Percentiles rank a stretch among this genome's conserved stretches.
Evolutionary conservation across 2,113 vertebrate genomes (phyloP).

Genomic region (Mustelus asterias): DNA sequence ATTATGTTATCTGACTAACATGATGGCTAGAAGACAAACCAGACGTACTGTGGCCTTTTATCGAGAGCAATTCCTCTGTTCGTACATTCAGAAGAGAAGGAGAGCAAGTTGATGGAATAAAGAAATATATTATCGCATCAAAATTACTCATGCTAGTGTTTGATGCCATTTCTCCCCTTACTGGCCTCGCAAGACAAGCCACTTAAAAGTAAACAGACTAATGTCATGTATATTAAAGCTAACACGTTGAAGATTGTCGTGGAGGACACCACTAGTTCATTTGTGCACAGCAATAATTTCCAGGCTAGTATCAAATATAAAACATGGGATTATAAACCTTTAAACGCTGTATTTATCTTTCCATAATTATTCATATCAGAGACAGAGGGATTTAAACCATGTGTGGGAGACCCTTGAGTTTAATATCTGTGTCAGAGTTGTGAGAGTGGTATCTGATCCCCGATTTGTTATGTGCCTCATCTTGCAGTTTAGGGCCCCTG

Average conservation of each 20-base stretch:
- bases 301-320: not conserved
- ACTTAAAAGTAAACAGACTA: not conserved
- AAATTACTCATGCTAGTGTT: not conserved
- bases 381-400: not conserved
- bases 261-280: not conserved
- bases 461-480: not conserved
- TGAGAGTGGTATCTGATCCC: not conserved
- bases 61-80: not conserved
- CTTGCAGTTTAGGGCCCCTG: conserved; percentile 6
- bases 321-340: not conserved
- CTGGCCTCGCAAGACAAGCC: not conserved
- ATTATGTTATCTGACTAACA: not conserved
- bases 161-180: not conserved
- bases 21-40: not conserved
- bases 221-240: not conserved
- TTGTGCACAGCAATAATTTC: not conserved
- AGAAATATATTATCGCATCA: not conserved
- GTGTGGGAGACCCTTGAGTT: not conserved
- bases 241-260: not conserved
- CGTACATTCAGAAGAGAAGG: not conserved
- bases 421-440: not conserved
- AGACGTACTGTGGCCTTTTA: not conserved
- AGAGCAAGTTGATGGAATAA: not conserved
- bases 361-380: not conserved
- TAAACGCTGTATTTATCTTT: not conserved